These are phyloP conservation scores for Drosophila sechellia DNA, from an alignment of 1,140 invertebrate species.

Conservation along the genomic window DNA sequence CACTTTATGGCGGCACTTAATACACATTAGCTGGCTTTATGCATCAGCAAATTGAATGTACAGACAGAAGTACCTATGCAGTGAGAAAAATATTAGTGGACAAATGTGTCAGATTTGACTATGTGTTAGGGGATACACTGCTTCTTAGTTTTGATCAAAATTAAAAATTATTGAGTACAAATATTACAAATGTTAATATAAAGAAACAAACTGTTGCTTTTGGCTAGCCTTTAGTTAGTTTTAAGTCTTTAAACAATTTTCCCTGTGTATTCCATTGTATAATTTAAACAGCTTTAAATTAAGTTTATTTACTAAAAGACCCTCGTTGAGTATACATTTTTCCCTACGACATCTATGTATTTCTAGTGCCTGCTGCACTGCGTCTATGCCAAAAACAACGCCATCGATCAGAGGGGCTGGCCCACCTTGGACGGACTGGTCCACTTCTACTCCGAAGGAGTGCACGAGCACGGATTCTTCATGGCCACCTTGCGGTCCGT, in stretches of 20 bases:
- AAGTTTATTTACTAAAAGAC: no score
- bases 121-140: no score
- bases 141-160: no score
- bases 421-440: constrained; percentile 89
- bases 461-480: constrained; percentile 89
- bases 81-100: not conserved
- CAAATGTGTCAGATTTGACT: no score
- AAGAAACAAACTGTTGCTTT: no score
- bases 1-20: constrained; percentile 74
- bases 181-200: no score
- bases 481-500: constrained; percentile 88
- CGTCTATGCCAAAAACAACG: constrained; percentile 81
- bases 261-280: no score
- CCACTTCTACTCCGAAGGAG: constrained; percentile 88
- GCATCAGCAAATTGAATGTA: constrained; percentile 80
- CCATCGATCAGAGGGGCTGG: constrained; percentile 85
- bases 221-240: no score
- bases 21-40: constrained; percentile 81
- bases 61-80: constrained; percentile 7
- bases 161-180: no score
- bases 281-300: no score
- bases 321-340: not conserved
- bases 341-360: not conserved
- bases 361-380: constrained; percentile 81
- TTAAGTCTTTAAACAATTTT: no score